A percentile compares a stretch with the other conserved stretches of the same genome.
Evolutionary conservation across 2,797 vertebrate genomes (phyloP).

Genomic region (Ciconia nigra): DNA sequence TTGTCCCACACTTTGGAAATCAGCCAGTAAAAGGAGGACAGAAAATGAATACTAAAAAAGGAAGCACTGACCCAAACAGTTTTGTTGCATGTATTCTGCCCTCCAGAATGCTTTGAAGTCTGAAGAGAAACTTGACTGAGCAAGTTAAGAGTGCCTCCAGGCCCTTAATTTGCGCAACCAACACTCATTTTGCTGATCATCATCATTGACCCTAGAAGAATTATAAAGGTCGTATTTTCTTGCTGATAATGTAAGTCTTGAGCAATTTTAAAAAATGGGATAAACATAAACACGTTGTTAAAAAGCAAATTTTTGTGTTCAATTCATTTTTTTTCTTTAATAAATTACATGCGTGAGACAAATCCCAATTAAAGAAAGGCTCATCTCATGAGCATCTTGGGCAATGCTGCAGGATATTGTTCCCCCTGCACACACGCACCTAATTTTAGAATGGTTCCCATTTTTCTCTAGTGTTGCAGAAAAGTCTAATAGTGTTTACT

Average conservation of each 20-base stretch:
- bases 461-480: slow-evolving; percentile 12
- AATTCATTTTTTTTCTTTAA: not conserved
- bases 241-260: not conserved
- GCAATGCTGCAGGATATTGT: not conserved
- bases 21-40: slow-evolving; percentile 25
- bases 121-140: slow-evolving; percentile 10
- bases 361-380: not conserved
- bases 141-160: slow-evolving; percentile 17
- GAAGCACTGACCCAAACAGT: slow-evolving; percentile 53
- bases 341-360: not conserved
- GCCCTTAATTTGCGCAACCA: slow-evolving; percentile 45
- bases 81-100: slow-evolving; percentile 43
- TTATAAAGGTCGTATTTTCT: not conserved
- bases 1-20: slow-evolving; percentile 55
- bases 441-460: slow-evolving; percentile 33
- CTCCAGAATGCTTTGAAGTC: slow-evolving; percentile 59
- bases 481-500: slow-evolving; percentile 17
- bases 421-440: not conserved
- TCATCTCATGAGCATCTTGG: not conserved
- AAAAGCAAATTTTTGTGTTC: not conserved
- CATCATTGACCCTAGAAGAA: not conserved
- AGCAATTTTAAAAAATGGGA: not conserved
- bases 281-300: slow-evolving; percentile 21
- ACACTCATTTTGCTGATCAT: slow-evolving; percentile 10
- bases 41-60: slow-evolving; percentile 58